Evolutionary conservation across 1,140 invertebrate genomes (phyloP).

Genomic region (Aethina tumida): DNA sequence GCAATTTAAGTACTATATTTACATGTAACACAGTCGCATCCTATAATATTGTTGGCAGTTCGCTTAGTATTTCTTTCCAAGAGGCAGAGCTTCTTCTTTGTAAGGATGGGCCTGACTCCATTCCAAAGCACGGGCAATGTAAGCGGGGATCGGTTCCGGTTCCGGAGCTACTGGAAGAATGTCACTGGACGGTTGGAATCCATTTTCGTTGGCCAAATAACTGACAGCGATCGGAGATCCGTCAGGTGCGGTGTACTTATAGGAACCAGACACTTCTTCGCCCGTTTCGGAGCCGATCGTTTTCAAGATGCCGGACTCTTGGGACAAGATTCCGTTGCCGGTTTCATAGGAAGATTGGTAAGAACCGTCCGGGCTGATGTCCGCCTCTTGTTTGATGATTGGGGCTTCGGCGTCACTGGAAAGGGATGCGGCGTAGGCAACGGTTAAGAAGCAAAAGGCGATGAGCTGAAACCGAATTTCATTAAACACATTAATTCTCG

Average conservation of each 20-base stretch:
- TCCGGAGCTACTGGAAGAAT: slow-evolving; percentile 42
- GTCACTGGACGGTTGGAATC: slow-evolving; percentile 42
- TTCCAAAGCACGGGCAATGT: no score
- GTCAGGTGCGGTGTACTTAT: no score
- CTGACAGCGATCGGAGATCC: slow-evolving; percentile 34
- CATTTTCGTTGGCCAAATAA: slow-evolving; percentile 46
- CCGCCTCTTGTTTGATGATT: slow-evolving; percentile 47
- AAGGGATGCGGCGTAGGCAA: slow-evolving; percentile 35
- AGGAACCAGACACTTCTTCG: no score
- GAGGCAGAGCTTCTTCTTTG: no score
- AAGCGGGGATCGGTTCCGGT: slow-evolving; percentile 36
- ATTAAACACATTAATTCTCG: no score
- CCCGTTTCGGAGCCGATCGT: no score
- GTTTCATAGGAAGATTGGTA: slow-evolving; percentile 49
- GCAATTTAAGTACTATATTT: no score
- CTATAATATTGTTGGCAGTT: no score
- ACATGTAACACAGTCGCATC: no score
- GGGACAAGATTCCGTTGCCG: slow-evolving; percentile 51
- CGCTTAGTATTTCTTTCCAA: no score
- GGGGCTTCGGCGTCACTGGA: slow-evolving; percentile 42
- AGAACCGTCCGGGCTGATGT: slow-evolving; percentile 54
- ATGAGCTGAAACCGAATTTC: not conserved
- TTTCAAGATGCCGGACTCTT: slow-evolving; percentile 47
- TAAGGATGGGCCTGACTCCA: no score
- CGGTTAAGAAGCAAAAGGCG: not conserved